These are phyloP conservation scores for Gila robusta DNA, from an alignment of 2,797 vertebrate species.

Conservation along the genomic window DNA sequence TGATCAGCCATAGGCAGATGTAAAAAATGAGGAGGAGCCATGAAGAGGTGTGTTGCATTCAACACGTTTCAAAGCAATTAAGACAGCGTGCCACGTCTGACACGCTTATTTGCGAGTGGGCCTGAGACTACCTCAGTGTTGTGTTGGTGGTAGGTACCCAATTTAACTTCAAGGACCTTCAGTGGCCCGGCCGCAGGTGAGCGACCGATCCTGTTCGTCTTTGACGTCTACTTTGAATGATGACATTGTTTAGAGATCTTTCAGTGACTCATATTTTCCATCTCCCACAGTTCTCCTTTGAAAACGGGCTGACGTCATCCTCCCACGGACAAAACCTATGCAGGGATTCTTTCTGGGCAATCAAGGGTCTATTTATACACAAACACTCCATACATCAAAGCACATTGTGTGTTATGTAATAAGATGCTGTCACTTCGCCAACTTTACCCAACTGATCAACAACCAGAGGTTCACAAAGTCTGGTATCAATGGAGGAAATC, in stretches of 20 bases:
- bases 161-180: conserved; percentile 6
- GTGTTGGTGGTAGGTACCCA: not conserved
- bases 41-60: conserved; percentile 1
- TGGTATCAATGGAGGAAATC: conserved; percentile 17
- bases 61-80: not conserved
- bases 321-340: conserved; percentile 46
- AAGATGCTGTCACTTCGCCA: not conserved
- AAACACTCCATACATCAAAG: conserved; percentile 21
- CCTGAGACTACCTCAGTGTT: not conserved
- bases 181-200: conserved; percentile 36
- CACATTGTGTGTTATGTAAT: not conserved
- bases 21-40: not conserved
- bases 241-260: conserved; percentile 44
- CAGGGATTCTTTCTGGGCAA: conserved; percentile 37
- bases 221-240: conserved; percentile 35
- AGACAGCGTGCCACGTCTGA: not conserved
- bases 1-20: not conserved
- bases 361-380: conserved; percentile 36
- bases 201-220: not conserved
- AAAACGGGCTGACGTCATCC: conserved; percentile 54
- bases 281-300: conserved; percentile 48
- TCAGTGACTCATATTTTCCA: conserved; percentile 61
- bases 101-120: not conserved
- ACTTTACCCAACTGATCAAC: not conserved
- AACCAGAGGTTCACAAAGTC: not conserved